These are phyloP conservation scores for Bruchidius siliquastri DNA, from an alignment of 2,888 invertebrate species.

Conservation along the genomic window DNA sequence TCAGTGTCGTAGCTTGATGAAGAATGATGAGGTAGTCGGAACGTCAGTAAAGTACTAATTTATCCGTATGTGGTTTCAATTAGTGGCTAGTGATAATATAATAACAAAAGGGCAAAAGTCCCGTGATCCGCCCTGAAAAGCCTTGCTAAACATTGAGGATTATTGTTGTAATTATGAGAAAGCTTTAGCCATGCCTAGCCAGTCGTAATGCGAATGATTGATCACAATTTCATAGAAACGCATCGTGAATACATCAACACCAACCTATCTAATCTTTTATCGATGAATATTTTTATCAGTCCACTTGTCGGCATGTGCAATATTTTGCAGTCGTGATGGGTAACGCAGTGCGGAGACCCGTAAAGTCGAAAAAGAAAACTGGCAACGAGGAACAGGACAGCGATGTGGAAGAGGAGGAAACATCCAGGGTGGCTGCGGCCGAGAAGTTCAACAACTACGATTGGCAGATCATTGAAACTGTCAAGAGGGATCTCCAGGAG, in stretches of 20 bases:
- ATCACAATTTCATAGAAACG: neutral
- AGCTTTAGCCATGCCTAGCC: too few species aligned
- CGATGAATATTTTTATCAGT: neutral
- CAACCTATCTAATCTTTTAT: neutral
- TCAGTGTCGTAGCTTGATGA: too few species aligned
- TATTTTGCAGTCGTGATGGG: neutral
- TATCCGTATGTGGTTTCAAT: too few species aligned
- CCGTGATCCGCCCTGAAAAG: too few species aligned
- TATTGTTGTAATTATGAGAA: neutral
- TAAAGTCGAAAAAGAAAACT: neutral
- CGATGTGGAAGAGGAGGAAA: neutral
- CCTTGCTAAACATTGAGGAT: too few species aligned
- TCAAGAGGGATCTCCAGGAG: constrained; percentile 57
- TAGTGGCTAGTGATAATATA: too few species aligned
- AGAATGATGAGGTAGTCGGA: too few species aligned
- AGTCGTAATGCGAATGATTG: neutral
- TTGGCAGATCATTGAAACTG: constrained; percentile 52
- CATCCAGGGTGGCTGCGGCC: neutral
- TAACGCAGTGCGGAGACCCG: neutral
- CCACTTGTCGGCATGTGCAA: neutral
- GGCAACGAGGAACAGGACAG: neutral
- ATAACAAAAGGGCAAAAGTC: too few species aligned
- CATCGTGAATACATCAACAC: neutral
- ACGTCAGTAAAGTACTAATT: too few species aligned
- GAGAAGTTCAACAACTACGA: constrained; percentile 32